Evolutionary conservation across 2,888 invertebrate genomes (phyloP), one percentile per base, ranked within the genome.

Genomic region (Chymomyza caudatula): DNA sequence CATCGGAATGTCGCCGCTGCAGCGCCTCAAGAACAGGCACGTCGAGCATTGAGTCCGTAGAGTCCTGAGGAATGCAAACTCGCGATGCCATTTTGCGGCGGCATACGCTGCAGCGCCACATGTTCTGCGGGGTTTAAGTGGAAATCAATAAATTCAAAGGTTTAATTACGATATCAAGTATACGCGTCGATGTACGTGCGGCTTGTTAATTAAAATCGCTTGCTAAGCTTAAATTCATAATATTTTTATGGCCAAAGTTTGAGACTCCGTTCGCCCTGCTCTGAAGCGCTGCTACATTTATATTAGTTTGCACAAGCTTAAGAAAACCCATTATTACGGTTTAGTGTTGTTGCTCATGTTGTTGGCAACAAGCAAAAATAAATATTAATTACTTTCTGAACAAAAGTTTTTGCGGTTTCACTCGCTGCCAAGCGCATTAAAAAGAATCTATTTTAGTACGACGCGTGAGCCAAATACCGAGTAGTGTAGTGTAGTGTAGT

Each of bases 61-160:
- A 96, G 88, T 96, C 96, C 88, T 96, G 96, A 3, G 94, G 92
- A 29, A 96, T 93, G 57, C 94, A 94, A 29, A 94, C 92, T 25
- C 96, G 92, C 13, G 95, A 95, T 62, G 94, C 95, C 73, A 96
- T 93, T 91, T 96, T 96, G 74, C 95, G 93, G 29, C 96, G 94
- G 89, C 97, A 97, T 17, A 97, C 96, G 76, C 96, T 96, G 91
- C 97, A 97, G 65, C 95, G 94, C 97, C 97, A 97, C 80, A 94
- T 94, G 74, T 92, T 94, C 95, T 95, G 90, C 0, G 87, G 2
- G 17, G n/a, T n/a, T n/a, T n/a, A 11, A 37, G 5, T 37, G 29
- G 37, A 73, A 72, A 74, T 72, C 72, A 78, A 69, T 68, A 69
- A 37, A 37, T 8, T 11, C 11, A 37, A 37, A 8, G 29, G 8